Percentiles rank a stretch among this genome's conserved stretches.
These are phyloP conservation scores for Agrochola macilenta DNA, from an alignment of 2,888 invertebrate species.

Conservation along the genomic window DNA sequence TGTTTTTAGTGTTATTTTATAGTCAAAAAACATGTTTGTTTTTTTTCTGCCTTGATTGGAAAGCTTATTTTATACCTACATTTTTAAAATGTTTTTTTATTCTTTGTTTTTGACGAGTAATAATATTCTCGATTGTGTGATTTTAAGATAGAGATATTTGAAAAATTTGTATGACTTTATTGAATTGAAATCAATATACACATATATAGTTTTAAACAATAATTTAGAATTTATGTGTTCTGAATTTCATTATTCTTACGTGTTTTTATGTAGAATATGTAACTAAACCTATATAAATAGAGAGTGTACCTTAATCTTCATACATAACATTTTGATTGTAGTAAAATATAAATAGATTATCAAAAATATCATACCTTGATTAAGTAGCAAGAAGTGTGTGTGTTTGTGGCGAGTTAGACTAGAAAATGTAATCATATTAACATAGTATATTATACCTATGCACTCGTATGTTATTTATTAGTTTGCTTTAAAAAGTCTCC, in stretches of 20 bases:
- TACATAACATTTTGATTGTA: conserved; percentile 23
- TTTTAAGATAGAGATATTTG: conserved; percentile 26
- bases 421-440: conserved; percentile 44
- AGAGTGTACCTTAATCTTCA: conserved; percentile 36
- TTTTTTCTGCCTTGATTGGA: conserved; percentile 12
- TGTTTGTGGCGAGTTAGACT: conserved; percentile 36
- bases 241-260: conserved; percentile 15
- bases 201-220: conserved; percentile 3
- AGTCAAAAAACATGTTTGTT: background rate
- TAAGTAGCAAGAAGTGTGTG: conserved; percentile 19
- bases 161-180: conserved; percentile 20
- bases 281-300: conserved; percentile 21
- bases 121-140: conserved; percentile 24
- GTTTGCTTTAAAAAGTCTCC: conserved; percentile 59
- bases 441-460: background rate
- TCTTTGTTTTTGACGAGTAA: conserved; percentile 23
- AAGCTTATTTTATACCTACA: conserved; percentile 1
- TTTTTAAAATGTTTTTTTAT: conserved; percentile 15
- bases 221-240: conserved; percentile 22
- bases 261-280: conserved; percentile 20
- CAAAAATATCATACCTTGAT: conserved; percentile 41
- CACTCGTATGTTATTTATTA: conserved; percentile 57
- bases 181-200: conserved; percentile 34
- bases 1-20: background rate
- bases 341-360: conserved; percentile 23